Evolutionary conservation across 2,888 invertebrate genomes (phyloP), one percentile per base, ranked within the genome.

Genomic region (Beris chalybata): DNA sequence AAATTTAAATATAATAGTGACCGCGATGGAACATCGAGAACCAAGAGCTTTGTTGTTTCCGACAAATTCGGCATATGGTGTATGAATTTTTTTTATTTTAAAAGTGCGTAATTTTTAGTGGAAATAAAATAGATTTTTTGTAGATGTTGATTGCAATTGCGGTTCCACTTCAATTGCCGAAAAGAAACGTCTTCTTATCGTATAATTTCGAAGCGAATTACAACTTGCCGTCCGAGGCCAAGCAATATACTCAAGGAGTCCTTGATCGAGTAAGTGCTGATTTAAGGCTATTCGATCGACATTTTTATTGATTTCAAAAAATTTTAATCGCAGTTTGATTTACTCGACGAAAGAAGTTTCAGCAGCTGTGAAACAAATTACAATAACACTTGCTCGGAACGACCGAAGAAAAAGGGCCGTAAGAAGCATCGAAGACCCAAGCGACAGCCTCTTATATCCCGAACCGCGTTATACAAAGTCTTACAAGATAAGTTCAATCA

Each of bases 131-230:
- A 38, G 9, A 43, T 81, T 81, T 22, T 78, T 22, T 22, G 22
- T 22, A 90, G 90, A 81, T 87, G 15, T 86, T 90, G 74, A 74
- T 89, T 11, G 89, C 90, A 0, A 82, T 90, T 69, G 88, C 89
- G 0, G 83, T 90, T 47, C 90, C 91, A 0, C 76, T 91, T 15
- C 88, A 88, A 72, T 81, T 88, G 4, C 86, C 87, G 0, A 85
- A 87, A 70, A 86, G 87, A 71, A 87, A 88, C 75, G 86, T 90
- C 5, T 90, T 89, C 73, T 80, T 90, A 63, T 89, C 90, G 0
- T 89, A 88, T 75, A 90, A 90, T 79, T 88, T 90, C 74, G 90
- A 90, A 74, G 85, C 87, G 0, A 87, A 86, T 75, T 91, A 89
- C 78, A 79, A 77, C 52, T 76, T 87, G 4, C 85, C 89, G 0